These are phyloP conservation scores for Drosophila tropicalis DNA, from an alignment of 1,140 invertebrate genomes.

Conservation along the genomic window DNA sequence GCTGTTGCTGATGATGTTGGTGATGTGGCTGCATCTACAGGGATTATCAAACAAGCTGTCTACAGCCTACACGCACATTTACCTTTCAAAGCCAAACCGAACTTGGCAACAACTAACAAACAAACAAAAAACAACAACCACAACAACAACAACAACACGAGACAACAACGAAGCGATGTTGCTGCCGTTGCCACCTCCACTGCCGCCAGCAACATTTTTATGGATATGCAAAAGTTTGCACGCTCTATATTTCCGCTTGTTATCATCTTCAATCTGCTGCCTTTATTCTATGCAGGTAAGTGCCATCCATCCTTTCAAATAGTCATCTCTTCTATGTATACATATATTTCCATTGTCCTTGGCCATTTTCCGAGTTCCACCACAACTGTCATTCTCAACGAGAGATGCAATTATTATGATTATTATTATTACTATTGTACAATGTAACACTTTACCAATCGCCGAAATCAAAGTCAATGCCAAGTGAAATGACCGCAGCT, in stretches of 20 bases:
- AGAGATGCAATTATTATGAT: conserved; percentile 25
- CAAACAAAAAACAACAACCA: conserved; percentile 36
- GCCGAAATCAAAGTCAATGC: conserved; percentile 24
- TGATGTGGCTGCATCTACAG: conserved; percentile 58
- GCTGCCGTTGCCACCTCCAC: conserved; percentile 45
- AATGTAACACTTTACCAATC: conserved; percentile 25
- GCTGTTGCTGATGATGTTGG: conserved; percentile 35
- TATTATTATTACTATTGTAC: not conserved
- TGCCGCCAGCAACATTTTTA: conserved; percentile 61
- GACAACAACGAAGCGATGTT: conserved; percentile 43
- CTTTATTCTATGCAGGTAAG: conserved; percentile 83
- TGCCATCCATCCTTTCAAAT: conserved; percentile 20
- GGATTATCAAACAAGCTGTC: conserved; percentile 43
- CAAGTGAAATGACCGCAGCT: conserved; percentile 29
- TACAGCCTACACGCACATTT: conserved; percentile 50
- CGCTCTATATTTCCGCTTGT: conserved; percentile 78
- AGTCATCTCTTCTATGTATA: not conserved
- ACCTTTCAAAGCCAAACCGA: conserved; percentile 73
- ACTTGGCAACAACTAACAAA: conserved; percentile 50
- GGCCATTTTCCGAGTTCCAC: not conserved
- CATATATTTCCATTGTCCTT: not conserved
- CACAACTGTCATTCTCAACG: not conserved
- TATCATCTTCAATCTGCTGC: conserved; percentile 83
- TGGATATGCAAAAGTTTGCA: conserved; percentile 78
- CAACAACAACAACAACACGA: conserved; percentile 58